Evolutionary conservation across 1,140 invertebrate genomes (phyloP).

Genomic region (Elymnias hypermnestra): DNA sequence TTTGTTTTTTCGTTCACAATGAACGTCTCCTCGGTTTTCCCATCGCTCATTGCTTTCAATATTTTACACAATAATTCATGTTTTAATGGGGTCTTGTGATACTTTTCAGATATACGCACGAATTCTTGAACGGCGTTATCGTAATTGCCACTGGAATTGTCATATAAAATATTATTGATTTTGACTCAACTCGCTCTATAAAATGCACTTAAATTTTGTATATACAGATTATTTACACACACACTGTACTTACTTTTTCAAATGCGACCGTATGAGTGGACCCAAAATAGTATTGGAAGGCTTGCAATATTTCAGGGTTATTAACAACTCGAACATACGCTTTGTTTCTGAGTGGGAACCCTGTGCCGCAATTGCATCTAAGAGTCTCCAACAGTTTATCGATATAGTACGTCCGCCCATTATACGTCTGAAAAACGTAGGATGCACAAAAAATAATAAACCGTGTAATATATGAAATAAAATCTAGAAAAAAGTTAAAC

Average conservation of each 20-base stretch:
- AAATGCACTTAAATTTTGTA: too few relatives aligned
- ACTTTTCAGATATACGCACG: conserved; percentile 43
- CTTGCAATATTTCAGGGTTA: conserved; percentile 66
- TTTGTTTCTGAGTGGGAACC: conserved; percentile 39
- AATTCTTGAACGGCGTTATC: conserved; percentile 69
- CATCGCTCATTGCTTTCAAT: conserved; percentile 45
- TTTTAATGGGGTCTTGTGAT: conserved; percentile 75
- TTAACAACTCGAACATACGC: conserved; percentile 67
- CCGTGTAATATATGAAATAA: too few relatives aligned
- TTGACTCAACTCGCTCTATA: not conserved
- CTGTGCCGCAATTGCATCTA: conserved; percentile 63
- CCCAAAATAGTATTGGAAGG: conserved; percentile 68
- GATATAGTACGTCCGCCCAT: conserved; percentile 40
- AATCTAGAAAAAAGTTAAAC: too few relatives aligned
- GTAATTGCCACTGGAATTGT: conserved; percentile 56
- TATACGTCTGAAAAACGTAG: conserved; percentile 45
- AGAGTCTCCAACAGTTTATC: conserved; percentile 71
- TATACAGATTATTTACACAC: too few relatives aligned
- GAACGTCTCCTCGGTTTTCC: conserved; percentile 37
- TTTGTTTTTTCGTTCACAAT: conserved; percentile 39
- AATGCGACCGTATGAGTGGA: conserved; percentile 68
- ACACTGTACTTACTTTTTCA: conserved; percentile 64
- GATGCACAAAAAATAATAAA: too few relatives aligned
- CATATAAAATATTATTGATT: not conserved
- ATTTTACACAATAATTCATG: conserved; percentile 74